phyloP scores from a whole-genome alignment of 2,888 invertebrate species.

The Ariolimax columbianus region DNA sequence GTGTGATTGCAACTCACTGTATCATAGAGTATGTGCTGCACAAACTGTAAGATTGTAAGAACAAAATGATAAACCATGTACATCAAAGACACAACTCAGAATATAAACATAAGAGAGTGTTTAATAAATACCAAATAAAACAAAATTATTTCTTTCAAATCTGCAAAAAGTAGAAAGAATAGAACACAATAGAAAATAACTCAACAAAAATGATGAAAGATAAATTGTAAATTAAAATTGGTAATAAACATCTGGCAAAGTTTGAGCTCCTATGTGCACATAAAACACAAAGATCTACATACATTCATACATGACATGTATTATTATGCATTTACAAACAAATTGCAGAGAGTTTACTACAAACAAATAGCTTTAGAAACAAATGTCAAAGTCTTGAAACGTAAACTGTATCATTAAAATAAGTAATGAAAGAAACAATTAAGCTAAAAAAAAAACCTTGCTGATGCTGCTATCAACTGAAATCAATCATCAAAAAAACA shows the following conservation, averaged over 20 bases:
- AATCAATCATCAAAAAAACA: slow-evolving; percentile 28
- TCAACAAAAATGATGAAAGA: slow-evolving; percentile 34
- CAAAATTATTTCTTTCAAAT: slow-evolving; percentile 30
- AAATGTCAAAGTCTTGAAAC: slow-evolving; percentile 25
- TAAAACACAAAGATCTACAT: slow-evolving; percentile 48
- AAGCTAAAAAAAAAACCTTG: slow-evolving; percentile 39
- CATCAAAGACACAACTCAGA: slow-evolving; percentile 50
- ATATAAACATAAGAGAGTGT: slow-evolving; percentile 44
- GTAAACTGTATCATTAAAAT: slow-evolving; percentile 43
- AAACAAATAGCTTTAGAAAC: slow-evolving; percentile 23
- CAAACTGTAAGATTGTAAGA: background rate
- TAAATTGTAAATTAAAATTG: slow-evolving; percentile 55
- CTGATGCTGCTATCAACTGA: slow-evolving; percentile 46
- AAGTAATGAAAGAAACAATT: slow-evolving; percentile 43
- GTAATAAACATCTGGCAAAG: slow-evolving; percentile 55
- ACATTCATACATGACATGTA: slow-evolving; percentile 49
- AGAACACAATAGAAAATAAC: background rate
- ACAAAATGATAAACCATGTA: slow-evolving; percentile 24
- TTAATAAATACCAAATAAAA: slow-evolving; percentile 39
- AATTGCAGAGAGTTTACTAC: slow-evolving; percentile 5
- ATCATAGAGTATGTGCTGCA: background rate
- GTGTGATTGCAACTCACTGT: too few species aligned
- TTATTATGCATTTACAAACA: slow-evolving; percentile 45
- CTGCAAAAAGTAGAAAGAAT: background rate
- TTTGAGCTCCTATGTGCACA: slow-evolving; percentile 50